phyloP scores from a whole-genome alignment of 2,797 vertebrate species.

The Coranthus polyacanthus region DNA sequence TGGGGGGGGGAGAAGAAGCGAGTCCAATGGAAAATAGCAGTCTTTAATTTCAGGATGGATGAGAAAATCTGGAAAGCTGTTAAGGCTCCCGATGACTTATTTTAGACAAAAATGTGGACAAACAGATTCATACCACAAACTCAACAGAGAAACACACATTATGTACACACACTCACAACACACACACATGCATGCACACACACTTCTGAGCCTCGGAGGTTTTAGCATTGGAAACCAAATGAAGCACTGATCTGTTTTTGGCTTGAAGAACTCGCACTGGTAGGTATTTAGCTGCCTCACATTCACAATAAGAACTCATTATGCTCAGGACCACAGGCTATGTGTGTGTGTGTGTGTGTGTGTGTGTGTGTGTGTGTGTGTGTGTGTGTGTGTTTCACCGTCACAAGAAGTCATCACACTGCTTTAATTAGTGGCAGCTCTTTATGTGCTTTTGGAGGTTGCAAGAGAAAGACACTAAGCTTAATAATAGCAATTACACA shows the following conservation, averaged over 20 bases:
- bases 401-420: slow-evolving; percentile 55
- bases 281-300: slow-evolving; percentile 54
- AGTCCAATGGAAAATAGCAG: slow-evolving; percentile 38
- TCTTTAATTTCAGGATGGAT: slow-evolving; percentile 40
- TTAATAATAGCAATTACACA: background rate
- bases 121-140: slow-evolving; percentile 6
- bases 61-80: slow-evolving; percentile 46
- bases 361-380: slow-evolving; percentile 11
- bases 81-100: slow-evolving; percentile 50
- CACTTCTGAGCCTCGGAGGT: slow-evolving; percentile 13
- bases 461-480: slow-evolving; percentile 4
- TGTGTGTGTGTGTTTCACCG: slow-evolving; percentile 13
- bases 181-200: background rate
- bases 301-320: slow-evolving; percentile 68
- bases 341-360: slow-evolving; percentile 24
- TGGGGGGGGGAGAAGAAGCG: slow-evolving; percentile 11
- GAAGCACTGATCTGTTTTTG: slow-evolving; percentile 62
- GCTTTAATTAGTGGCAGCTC: slow-evolving; percentile 67
- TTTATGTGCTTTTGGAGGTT: slow-evolving; percentile 37
- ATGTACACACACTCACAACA: slow-evolving; percentile 4
- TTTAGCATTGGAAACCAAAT: slow-evolving; percentile 56
- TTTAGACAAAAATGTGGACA: slow-evolving; percentile 10
- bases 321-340: slow-evolving; percentile 58
- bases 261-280: slow-evolving; percentile 50
- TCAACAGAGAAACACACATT: background rate